Evolutionary conservation across 2,888 invertebrate species (phyloP), one percentile per base, ranked within the genome.

Genomic region (Gastrophysa polygoni): DNA sequence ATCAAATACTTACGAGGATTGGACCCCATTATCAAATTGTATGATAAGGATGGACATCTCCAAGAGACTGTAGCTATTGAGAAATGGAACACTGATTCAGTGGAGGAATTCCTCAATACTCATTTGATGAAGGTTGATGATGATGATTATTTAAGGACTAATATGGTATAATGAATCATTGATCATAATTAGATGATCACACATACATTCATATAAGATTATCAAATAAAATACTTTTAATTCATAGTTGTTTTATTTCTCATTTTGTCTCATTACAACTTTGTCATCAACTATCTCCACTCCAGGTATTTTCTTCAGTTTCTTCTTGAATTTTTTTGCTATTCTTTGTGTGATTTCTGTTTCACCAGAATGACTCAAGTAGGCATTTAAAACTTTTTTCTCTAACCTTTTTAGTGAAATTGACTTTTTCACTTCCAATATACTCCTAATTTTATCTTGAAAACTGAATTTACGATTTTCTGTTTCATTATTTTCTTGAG

Each of bases 41-140:
- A 94, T 71, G 94, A 97, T 77, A 89, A 89, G 64, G 90, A 90
- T 74, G 93, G 91, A 29, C 90, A 92, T 76, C 88, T 95, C 0
- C 89, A 89, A 78, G 96, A 96, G 78, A 89, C 92, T 18, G 87
- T 98, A 24, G 97, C 96, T 55, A 97, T 99, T 77, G 96, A 96
- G 74, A 97, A 97, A 79, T 98, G 98, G 98, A 95, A 98, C 81
- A 98, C 98, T 0, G 98, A 99, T 81, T 93, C 97, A 0, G 93
- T 99, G 2, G 95, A 96, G 79, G 97, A 98, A 81, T 99, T 98
- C 83, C 88, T 99, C 70, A 91, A 90, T 71, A 93, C 95, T 32
- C 92, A 96, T 86, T 86, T 98, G 68, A 86, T 85, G 28, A 85
- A 86, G 58, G 84, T 85, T 44, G 85, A 87, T 56, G 71, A 74